Conservation (phyloP, 2,888 invertebrate species). For the Clepsis dumicolana region DNA sequence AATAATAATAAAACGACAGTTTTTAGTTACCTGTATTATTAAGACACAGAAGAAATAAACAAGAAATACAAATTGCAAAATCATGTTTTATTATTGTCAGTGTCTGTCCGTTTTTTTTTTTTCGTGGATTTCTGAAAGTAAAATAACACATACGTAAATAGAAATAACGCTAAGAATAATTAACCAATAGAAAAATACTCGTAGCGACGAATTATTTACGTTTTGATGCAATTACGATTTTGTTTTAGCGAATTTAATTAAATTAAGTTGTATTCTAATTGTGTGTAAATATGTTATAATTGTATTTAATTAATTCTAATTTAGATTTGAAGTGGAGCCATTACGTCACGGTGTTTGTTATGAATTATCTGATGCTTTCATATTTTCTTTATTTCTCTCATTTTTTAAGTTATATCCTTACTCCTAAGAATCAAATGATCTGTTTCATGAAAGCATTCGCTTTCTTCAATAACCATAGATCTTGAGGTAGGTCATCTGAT, state of each 20-base stretch:
- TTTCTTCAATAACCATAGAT: conserved; percentile 50
- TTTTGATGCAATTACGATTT: conserved; percentile 72
- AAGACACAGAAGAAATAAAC: background rate
- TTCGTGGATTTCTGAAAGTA: conserved; percentile 75
- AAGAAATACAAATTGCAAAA: conserved; percentile 5
- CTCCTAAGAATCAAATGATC: conserved; percentile 44
- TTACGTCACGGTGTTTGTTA: conserved; percentile 41
- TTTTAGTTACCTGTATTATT: background rate
- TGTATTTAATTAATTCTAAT: conserved; percentile 67
- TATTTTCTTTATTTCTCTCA: conserved; percentile 49
- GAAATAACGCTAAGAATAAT: conserved; percentile 76
- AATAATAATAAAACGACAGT: conserved; percentile 17
- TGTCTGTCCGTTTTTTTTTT: conserved; percentile 57
- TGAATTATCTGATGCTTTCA: conserved; percentile 33
- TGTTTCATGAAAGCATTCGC: conserved; percentile 50
- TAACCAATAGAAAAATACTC: conserved; percentile 79
- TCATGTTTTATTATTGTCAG: conserved; percentile 20
- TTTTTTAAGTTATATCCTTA: conserved; percentile 39
- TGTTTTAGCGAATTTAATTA: conserved; percentile 79
- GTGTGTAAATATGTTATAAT: conserved; percentile 81
- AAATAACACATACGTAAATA: conserved; percentile 84
- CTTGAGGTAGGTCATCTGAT: conserved; percentile 65
- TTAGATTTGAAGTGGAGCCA: conserved; percentile 31
- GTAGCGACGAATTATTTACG: conserved; percentile 76
- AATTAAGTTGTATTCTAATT: conserved; percentile 50